Percentiles rank a stretch among this genome's conserved stretches.
Conservation (phyloP, 2,888 invertebrate species). For the Chirona hameri region DNA sequence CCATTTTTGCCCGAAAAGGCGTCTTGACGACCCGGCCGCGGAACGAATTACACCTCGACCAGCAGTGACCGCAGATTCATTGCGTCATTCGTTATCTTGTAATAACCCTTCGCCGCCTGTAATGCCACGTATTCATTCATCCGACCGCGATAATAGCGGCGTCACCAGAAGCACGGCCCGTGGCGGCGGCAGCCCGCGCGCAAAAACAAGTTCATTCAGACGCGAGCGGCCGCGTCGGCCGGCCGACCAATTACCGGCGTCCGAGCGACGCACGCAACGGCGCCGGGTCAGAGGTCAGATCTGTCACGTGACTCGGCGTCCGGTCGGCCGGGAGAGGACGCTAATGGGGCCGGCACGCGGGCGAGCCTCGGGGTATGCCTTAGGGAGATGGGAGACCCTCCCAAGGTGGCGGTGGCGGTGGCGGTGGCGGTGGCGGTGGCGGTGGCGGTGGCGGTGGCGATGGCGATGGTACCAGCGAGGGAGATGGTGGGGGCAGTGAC, state of each 20-base stretch:
- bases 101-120: slow-evolving; percentile 7
- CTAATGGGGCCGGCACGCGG: neutral
- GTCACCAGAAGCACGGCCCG: neutral
- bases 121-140: slow-evolving; percentile 6
- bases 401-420: too few relatives aligned
- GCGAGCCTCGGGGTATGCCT: neutral
- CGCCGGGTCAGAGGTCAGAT: neutral
- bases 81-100: neutral
- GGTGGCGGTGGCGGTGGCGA: too few relatives aligned
- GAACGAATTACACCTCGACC: neutral
- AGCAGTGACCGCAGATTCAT: slow-evolving; percentile 3
- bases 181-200: neutral
- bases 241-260: neutral
- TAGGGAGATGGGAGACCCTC: neutral
- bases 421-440: too few relatives aligned
- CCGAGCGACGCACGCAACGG: neutral
- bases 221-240: neutral
- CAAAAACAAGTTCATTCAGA: slow-evolving; percentile 26
- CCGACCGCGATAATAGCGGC: neutral
- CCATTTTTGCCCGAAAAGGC: neutral
- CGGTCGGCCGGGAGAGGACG: neutral
- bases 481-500: too few relatives aligned
- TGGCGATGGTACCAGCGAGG: too few relatives aligned
- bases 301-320: slow-evolving; percentile 22
- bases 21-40: neutral